Evolutionary conservation across 1,140 invertebrate genomes (phyloP).

Genomic region (Harlomillsia oculata): DNA sequence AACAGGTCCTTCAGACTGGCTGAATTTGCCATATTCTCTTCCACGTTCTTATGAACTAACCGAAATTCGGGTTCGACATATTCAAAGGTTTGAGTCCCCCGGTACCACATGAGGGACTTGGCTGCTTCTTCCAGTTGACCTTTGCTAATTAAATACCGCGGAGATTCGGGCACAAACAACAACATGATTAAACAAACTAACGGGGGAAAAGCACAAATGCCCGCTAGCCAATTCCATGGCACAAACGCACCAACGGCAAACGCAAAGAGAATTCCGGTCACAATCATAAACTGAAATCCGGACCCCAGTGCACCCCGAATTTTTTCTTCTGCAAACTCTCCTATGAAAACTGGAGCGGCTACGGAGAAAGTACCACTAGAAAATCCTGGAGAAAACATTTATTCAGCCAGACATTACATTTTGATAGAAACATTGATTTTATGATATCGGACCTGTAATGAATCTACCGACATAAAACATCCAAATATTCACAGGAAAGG

Average conservation of each 20-base stretch:
- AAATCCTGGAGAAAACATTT: neutral
- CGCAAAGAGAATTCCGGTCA: conserved; percentile 48
- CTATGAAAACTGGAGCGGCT: conserved; percentile 1
- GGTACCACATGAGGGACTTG: conserved; percentile 25
- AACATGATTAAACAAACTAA: conserved; percentile 42
- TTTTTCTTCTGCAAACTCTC: neutral
- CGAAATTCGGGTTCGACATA: conserved; percentile 11
- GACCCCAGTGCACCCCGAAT: conserved; percentile 45
- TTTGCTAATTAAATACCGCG: conserved; percentile 55
- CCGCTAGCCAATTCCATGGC: conserved; percentile 40
- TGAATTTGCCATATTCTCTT: neutral
- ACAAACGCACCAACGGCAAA: conserved; percentile 28
- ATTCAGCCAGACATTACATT: too few species aligned
- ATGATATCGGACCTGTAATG: neutral
- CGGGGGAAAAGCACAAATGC: conserved; percentile 43
- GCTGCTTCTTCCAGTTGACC: conserved; percentile 50
- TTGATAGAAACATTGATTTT: too few species aligned
- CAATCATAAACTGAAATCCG: conserved; percentile 9
- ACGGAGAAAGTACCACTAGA: neutral
- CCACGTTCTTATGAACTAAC: neutral
- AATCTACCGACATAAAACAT: conserved; percentile 1
- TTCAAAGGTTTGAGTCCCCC: conserved; percentile 23
- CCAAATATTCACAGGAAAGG: neutral
- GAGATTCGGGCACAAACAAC: conserved; percentile 52
- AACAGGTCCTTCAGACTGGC: neutral